phyloP scores from a whole-genome alignment of 2,888 invertebrate species.

The Morpho achilles region DNA sequence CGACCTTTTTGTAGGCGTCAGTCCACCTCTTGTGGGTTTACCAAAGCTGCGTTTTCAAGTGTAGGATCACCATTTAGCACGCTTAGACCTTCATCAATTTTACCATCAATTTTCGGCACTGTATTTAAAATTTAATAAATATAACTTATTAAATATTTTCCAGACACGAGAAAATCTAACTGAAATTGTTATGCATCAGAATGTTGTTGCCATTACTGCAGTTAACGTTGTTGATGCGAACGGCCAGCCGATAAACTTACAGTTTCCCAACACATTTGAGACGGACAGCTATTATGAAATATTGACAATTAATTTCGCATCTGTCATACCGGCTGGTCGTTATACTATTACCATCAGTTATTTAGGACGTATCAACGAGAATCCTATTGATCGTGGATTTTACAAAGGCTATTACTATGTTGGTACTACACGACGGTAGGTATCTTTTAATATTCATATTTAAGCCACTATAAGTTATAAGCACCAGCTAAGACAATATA shows the following conservation, averaged over 20 bases:
- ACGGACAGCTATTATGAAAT: conserved; percentile 55
- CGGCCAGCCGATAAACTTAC: conserved; percentile 39
- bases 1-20: too few relatives aligned
- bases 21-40: too few relatives aligned
- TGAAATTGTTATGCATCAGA: conserved; percentile 65
- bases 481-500: too few relatives aligned
- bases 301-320: conserved; percentile 50
- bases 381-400: conserved; percentile 64
- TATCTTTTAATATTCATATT: neutral
- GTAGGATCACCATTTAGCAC: too few relatives aligned
- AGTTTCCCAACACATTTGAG: conserved; percentile 41
- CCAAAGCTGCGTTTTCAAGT: too few relatives aligned
- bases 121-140: too few relatives aligned
- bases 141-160: conserved; percentile 14
- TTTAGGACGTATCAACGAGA: conserved; percentile 53
- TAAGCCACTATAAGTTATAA: neutral
- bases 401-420: conserved; percentile 64
- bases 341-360: conserved; percentile 54
- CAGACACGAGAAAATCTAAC: conserved; percentile 51
- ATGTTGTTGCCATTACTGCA: conserved; percentile 47
- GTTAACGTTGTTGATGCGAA: conserved; percentile 40
- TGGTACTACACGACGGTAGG: conserved; percentile 46
- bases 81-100: too few relatives aligned
- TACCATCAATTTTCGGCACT: too few relatives aligned
- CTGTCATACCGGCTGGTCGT: conserved; percentile 41